These are phyloP conservation scores for Watsonalla cultraria DNA, from an alignment of 2,888 invertebrate species.

Conservation along the genomic window DNA sequence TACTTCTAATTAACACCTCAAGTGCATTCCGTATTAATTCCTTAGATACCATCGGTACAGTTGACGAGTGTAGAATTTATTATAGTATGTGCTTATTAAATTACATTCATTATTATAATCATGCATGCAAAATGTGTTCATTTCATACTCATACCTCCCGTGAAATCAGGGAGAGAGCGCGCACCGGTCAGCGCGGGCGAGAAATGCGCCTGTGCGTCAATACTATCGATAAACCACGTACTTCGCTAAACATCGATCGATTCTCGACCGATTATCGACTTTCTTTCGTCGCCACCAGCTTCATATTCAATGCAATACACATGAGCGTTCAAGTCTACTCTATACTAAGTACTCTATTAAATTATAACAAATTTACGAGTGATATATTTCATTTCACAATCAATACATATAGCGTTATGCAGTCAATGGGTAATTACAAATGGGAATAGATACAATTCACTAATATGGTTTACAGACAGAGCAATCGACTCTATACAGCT, in stretches of 20 bases:
- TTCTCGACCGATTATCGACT: no score
- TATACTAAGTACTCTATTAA: no score
- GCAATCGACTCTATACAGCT: no score
- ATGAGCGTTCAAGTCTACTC: no score
- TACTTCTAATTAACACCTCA: conserved; percentile 2
- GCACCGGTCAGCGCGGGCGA: conserved; percentile 6
- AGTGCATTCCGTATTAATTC: conserved; percentile 17
- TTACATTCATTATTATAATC: conserved; percentile 35
- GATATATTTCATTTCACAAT: no score
- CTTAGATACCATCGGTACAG: conserved; percentile 16
- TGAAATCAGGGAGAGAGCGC: conserved; percentile 67
- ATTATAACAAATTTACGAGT: no score
- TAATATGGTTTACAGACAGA: no score
- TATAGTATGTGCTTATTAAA: conserved; percentile 5
- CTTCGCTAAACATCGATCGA: conserved; percentile 6
- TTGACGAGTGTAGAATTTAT: conserved; percentile 34
- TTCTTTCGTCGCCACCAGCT: no score
- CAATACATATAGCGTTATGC: no score
- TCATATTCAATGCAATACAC: no score
- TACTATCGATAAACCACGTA: conserved; percentile 31
- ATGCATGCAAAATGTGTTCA: conserved; percentile 63
- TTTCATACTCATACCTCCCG: conserved; percentile 39
- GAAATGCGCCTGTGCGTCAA: conserved; percentile 41
- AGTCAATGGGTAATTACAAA: no score
- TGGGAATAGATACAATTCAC: no score